Base-by-base conservation (phyloP, 2,888 invertebrate genomes). In the Cantharis flavilabris region DNA sequence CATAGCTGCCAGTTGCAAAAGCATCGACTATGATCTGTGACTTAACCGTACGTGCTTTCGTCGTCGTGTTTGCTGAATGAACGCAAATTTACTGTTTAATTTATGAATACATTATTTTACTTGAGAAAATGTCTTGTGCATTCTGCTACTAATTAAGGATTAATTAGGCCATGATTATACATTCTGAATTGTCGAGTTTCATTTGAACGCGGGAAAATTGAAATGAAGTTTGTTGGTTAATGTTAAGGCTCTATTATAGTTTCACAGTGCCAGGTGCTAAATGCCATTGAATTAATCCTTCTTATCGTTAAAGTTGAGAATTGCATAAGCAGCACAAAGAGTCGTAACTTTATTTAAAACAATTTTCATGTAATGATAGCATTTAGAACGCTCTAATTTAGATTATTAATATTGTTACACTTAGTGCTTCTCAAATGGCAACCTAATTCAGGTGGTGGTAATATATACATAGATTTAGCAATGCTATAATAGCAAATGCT, bases 1-100 rank as follows among this genome's bases (percentile, higher is more conserved):
- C 83, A 78, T 70, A 82, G 77, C 84, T 85, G 86, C 85, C 86
- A 85, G 82, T 82, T 80, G 83, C 86, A 85, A 84, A 83, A 84
- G 84, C 84, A 84, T 84, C 84, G 83, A 83, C 83, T 79, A 81
- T 83, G 82, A 83, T 78, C 77, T 78, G 77, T 78, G 77, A 78
- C 70, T 75, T 78, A 70, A 33, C 72, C 75, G 77, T 78, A 78
- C 77, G 77, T 75, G 77, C 77, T 75, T 75, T 65, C 70, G 64
- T 63, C 30, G 69, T 72, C 67, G 72, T 75, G 69, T 75, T 78
- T 75, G 49, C 65, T 64, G 64, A 49, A 78, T 65, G 75, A 69
- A 69, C 65, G 65, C 63, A 69, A 65, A 64, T 78, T 77, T 73
- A 64, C 62, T 30, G 75, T 70, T 69, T 77, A 78, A 78, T 76